phyloP scores from a whole-genome alignment of 2,797 vertebrate species.

The Aphelocoma californica region DNA sequence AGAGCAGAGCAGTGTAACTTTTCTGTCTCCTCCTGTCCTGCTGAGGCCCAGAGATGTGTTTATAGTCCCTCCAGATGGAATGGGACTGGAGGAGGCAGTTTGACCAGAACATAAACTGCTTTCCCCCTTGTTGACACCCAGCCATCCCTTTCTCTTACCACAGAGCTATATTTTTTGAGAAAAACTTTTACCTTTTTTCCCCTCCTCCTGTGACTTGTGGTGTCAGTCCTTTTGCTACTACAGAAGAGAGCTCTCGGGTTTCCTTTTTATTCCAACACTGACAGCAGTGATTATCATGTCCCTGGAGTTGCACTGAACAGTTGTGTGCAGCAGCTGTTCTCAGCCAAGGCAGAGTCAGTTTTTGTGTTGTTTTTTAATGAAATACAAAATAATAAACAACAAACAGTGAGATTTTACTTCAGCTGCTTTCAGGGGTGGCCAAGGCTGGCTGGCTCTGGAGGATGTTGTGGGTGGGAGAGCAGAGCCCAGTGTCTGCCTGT shows the following conservation, averaged over 20 bases:
- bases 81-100: not conserved
- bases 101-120: not conserved
- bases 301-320: slow-evolving; percentile 39
- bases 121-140: not conserved
- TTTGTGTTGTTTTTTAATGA: slow-evolving; percentile 32
- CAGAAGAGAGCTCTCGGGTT: not conserved
- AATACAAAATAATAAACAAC: slow-evolving; percentile 46
- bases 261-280: slow-evolving; percentile 35
- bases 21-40: not conserved
- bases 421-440: not conserved
- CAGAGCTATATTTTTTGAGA: slow-evolving; percentile 73
- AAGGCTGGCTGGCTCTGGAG: not conserved
- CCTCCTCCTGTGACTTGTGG: not conserved
- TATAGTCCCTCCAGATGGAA: not conserved
- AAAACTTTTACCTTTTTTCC: not conserved
- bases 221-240: slow-evolving; percentile 59
- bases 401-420: not conserved
- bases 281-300: not conserved
- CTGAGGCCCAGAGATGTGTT: not conserved
- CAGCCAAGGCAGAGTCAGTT: not conserved
- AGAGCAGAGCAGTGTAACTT: slow-evolving; percentile 45
- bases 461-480: not conserved
- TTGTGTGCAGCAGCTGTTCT: slow-evolving; percentile 13
- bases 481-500: not conserved
- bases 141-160: not conserved